Base-by-base conservation (phyloP, 2,797 vertebrate species). In the Notolepis coatsorum region DNA sequence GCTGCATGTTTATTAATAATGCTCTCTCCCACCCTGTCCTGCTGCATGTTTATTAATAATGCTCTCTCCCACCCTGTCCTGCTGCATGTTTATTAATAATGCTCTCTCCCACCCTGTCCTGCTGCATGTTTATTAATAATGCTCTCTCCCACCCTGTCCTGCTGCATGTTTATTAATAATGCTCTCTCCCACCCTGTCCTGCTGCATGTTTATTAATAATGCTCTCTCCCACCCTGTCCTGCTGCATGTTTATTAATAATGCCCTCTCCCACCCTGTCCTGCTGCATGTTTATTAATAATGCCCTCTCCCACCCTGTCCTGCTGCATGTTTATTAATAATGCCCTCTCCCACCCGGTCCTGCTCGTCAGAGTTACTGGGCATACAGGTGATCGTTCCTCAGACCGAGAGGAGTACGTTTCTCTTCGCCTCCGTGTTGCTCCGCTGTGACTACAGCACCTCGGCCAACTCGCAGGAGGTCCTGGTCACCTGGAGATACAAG, bases 401-500 rank as follows among this genome's bases (percentile, higher is more conserved):
- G 9, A 66, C 78, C 0, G 82, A 91, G 66, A 84, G 91, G 58
- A 77, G 58, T 0, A 92, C 92, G 0, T 90, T 89, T n/a, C 91
- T 99, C 42, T 99, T 99, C 59, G 93, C 94, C 7, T 93, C 89
- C 0, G 76, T 98, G 13, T 60, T 88, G 58, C 88, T 99, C 42
- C 94, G 79, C 75, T 85, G 84, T 53, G 86, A 93, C 68, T 99
- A 94, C 23, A 92, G 95, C 39, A 98, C 97, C 2, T 98, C 96
- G 0, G 95, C 94, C 0, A 94, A 85, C 75, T 61, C 87, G 43
- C 96, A 96, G 80, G 94, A 95, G 0, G 95, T 98, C 20, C 84
- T 96, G n/a, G 94, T 99, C 81, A 95, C 94, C 2, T 99, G 97
- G 97, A 92, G 81, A 60, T 99, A 65, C 91, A 99, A 98, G 82